Conservation (phyloP, 2,113 vertebrate genomes). For the Phasianus colchicus region DNA sequence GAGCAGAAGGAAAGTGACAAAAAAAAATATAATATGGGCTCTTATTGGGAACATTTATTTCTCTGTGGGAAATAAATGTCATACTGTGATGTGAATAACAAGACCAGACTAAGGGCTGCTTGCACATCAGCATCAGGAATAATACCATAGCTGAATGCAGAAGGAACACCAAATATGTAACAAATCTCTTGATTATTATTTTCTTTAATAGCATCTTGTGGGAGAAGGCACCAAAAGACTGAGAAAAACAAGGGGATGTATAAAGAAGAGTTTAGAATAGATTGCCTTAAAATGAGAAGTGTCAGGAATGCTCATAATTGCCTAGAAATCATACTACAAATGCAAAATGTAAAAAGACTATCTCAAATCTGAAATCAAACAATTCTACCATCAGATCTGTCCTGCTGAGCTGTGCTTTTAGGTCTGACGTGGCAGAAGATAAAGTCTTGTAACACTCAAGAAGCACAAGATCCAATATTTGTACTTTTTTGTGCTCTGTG, state of each 20-base stretch:
- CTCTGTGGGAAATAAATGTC: not conserved
- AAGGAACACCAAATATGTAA: not conserved
- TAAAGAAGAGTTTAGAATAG: not conserved
- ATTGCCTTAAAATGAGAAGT: not conserved
- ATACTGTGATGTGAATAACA: not conserved
- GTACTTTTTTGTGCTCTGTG: not conserved
- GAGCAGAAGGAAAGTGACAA: not conserved
- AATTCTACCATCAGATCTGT: not conserved
- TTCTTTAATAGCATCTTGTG: not conserved
- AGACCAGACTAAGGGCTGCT: not conserved
- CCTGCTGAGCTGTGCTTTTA: not conserved
- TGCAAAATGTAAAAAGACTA: not conserved
- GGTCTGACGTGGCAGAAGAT: not conserved
- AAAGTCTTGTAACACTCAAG: not conserved
- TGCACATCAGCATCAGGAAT: not conserved
- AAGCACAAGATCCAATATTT: not conserved
- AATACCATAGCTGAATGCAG: not conserved
- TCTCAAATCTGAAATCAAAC: not conserved
- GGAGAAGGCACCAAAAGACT: not conserved
- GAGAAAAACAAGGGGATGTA: not conserved
- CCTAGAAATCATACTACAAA: not conserved
- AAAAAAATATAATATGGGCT: not conserved
- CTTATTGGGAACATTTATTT: not conserved
- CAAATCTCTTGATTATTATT: not conserved
- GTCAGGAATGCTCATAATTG: not conserved